Percentiles rank a stretch among this genome's conserved stretches.
phyloP scores from a whole-genome alignment of 2,797 vertebrate genomes.

The Onychomys torridus region DNA sequence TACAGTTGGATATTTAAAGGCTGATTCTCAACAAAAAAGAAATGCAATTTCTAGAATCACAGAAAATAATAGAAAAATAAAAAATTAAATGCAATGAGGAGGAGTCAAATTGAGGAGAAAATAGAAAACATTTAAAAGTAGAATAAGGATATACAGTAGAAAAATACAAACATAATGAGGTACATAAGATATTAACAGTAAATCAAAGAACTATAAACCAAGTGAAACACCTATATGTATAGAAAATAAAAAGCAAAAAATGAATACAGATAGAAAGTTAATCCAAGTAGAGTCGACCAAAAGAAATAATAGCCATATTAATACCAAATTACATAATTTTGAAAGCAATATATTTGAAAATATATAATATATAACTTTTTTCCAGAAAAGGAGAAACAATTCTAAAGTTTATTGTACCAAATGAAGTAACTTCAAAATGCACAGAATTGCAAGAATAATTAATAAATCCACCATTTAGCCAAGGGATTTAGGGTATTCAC shows the following conservation, averaged over 20 bases:
- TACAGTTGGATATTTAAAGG: background rate
- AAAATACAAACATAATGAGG: background rate
- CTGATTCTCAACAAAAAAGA: background rate
- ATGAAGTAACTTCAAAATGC: background rate
- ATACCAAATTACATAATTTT: background rate
- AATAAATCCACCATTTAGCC: background rate
- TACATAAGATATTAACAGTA: too few relatives aligned
- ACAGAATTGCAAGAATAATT: background rate
- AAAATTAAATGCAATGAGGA: background rate
- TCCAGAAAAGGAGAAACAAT: background rate
- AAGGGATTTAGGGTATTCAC: background rate
- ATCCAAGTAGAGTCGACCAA: background rate
- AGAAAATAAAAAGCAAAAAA: background rate
- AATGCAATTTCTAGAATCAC: background rate
- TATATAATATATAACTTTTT: background rate
- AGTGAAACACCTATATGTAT: background rate
- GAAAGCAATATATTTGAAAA: background rate
- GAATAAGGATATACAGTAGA: background rate
- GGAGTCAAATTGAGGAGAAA: background rate
- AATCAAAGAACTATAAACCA: background rate
- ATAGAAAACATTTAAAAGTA: background rate
- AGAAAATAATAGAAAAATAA: background rate
- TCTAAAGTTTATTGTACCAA: constrained; percentile 21
- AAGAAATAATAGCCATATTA: background rate
- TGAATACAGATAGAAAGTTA: background rate